These are phyloP conservation scores for Aeoliscus strigatus DNA, from an alignment of 2,797 vertebrate species.

Conservation along the genomic window DNA sequence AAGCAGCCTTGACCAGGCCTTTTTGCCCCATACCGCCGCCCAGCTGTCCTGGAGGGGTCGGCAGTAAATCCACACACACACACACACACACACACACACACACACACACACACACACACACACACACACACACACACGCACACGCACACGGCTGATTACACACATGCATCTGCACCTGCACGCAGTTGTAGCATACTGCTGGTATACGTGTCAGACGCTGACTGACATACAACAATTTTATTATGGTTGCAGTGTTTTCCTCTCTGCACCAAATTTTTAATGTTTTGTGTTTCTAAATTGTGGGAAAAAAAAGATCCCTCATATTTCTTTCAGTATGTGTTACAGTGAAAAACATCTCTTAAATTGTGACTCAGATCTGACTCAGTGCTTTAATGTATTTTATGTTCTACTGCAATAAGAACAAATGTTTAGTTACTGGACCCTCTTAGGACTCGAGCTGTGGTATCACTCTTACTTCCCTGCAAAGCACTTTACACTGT, in stretches of 20 bases:
- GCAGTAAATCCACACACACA: constrained; percentile 56
- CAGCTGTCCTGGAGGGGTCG: constrained; percentile 54
- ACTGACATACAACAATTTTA: constrained; percentile 48
- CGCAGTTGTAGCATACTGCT: constrained; percentile 19
- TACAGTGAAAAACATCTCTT: too few species aligned
- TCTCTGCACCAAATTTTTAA: too few species aligned
- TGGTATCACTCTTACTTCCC: background rate
- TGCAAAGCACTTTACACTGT: constrained; percentile 1
- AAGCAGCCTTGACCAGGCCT: constrained; percentile 66
- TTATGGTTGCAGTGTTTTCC: constrained; percentile 4
- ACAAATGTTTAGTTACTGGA: too few species aligned
- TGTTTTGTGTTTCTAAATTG: too few species aligned
- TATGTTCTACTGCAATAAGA: too few species aligned
- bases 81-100: constrained; percentile 22
- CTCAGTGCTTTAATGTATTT: too few species aligned
- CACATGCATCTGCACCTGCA: constrained; percentile 42
- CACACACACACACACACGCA: constrained; percentile 21
- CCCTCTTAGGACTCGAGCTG: too few species aligned
- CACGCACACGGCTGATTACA: constrained; percentile 15
- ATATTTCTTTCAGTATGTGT: too few species aligned
- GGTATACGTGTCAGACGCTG: constrained; percentile 17
- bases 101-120: constrained; percentile 26
- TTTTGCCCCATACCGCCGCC: constrained; percentile 39
- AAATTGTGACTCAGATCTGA: too few species aligned
- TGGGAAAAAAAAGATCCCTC: too few species aligned